Conservation (phyloP, 30 jellyfish, hydroid and myxozoan genomes). For the Aurelia aurita region DNA sequence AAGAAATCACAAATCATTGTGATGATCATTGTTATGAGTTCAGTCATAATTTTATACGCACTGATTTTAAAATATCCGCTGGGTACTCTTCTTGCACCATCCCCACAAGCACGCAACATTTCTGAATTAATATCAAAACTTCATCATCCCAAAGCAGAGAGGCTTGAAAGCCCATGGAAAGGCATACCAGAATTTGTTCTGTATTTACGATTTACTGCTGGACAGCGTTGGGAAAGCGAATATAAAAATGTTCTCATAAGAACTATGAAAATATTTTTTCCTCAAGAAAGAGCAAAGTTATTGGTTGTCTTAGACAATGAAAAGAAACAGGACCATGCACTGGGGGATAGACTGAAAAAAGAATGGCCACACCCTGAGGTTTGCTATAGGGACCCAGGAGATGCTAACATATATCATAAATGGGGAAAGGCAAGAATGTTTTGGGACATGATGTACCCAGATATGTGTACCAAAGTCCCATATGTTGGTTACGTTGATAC, state of each 20-base stretch:
- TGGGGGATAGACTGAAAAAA: conserved; percentile 30
- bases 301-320: conserved; percentile 68
- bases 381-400: conserved; percentile 54
- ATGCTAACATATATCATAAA: conserved; percentile 15
- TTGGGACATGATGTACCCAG: conserved; percentile 72
- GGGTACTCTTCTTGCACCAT: too few relatives aligned
- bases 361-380: conserved; percentile 74
- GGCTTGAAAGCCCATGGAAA: conserved; percentile 23
- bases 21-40: too few relatives aligned
- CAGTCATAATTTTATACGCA: too few relatives aligned
- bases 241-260: conserved; percentile 19
- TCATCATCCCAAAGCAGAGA: not conserved
- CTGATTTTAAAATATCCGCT: too few relatives aligned
- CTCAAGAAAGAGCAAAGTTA: conserved; percentile 52
- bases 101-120: too few relatives aligned
- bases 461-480: conserved; percentile 50
- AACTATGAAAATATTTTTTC: conserved; percentile 65
- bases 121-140: too few relatives aligned
- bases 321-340: conserved; percentile 56
- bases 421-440: conserved; percentile 66
- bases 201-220: conserved; percentile 60
- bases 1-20: too few relatives aligned
- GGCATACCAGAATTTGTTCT: conserved; percentile 45
- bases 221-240: conserved; percentile 44
- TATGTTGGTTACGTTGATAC: conserved; percentile 78